Base-by-base conservation (phyloP, 2,888 invertebrate species). In the Laspeyria flexula region DNA sequence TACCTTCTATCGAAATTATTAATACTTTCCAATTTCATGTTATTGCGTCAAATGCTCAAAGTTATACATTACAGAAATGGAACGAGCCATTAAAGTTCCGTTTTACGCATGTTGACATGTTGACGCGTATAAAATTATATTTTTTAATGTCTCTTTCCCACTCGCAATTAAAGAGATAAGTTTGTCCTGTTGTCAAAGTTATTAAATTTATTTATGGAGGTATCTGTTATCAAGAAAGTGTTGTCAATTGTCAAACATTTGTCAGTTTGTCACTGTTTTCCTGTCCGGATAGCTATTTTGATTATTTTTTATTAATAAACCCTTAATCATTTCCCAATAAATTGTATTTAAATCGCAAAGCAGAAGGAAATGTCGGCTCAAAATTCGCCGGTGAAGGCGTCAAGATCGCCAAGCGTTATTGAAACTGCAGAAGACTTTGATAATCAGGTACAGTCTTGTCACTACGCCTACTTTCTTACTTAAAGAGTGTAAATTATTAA, bases 351-450 rank as follows among this genome's bases (percentile, higher is more conserved):
- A 51, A 33, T 43, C 30, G n/a, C 15, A 44, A 39, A 45, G 18
- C 44, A 57, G 52, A 55, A 4, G 23, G 75, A 64, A 63, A 87
- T 86, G 86, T 86, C 86, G 44, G 72, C 71, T 43, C 81, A 83
- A 69, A 81, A 82, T 71, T 85, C 86, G 49, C 85, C 86, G 60
- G 72, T 73, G 6, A 83, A 85, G 68, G 73, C 80, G 23, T 83
- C 85, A 16, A 80, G 73, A 70, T 83, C 88, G 13, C 71, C 80
- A 12, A 83, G 77, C 44, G 80, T 72, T 39, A 77, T 87, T 62
- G 84, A 86, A 66, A 79, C 85, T n/a, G 72, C 82, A 21, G 85
- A 88, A 41, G 86, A 89, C 60, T 90, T 85, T 55, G 86, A 86
- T 56, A 85, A 77, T 53, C 87, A 88, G 81, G 91, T 90, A 79